Percentiles rank a stretch among this genome's conserved stretches.
Evolutionary conservation across 2,113 vertebrate genomes (phyloP).

Genomic region (Stigmatopora argus): DNA sequence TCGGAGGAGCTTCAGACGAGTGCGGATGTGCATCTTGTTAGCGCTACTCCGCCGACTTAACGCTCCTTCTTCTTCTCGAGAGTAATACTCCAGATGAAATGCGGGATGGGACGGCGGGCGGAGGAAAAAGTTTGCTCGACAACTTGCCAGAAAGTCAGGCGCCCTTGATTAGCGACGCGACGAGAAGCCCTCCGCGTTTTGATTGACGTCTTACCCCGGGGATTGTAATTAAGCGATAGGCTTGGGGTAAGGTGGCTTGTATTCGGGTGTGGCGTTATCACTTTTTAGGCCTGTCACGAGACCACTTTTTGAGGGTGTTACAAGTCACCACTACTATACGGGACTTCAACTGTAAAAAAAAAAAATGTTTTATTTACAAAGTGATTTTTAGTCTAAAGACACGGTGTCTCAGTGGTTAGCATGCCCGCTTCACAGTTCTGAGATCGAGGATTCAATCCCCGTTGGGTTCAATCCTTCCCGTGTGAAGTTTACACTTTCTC

Average conservation of each 20-base stretch:
- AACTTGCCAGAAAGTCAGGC: neutral
- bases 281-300: too few species aligned
- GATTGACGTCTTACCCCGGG: neutral
- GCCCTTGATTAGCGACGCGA: neutral
- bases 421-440: too few species aligned
- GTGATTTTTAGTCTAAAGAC: too few species aligned
- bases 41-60: slow-evolving; percentile 47
- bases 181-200: neutral
- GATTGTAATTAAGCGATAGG: neutral
- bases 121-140: slow-evolving; percentile 18
- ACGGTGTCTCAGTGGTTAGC: too few species aligned
- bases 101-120: slow-evolving; percentile 15
- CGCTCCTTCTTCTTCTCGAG: slow-evolving; percentile 28
- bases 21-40: slow-evolving; percentile 58
- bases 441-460: too few species aligned
- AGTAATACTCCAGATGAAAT: slow-evolving; percentile 30
- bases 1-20: slow-evolving; percentile 59
- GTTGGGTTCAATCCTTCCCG: too few species aligned
- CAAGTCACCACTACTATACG: too few species aligned
- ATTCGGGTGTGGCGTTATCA: neutral
- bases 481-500: too few species aligned
- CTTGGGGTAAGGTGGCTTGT: neutral
- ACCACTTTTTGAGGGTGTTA: too few species aligned
- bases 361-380: too few species aligned
- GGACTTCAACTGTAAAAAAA: too few species aligned